These are phyloP conservation scores for Notodonta dromedarius DNA, from an alignment of 2,888 invertebrate genomes.

Conservation along the genomic window DNA sequence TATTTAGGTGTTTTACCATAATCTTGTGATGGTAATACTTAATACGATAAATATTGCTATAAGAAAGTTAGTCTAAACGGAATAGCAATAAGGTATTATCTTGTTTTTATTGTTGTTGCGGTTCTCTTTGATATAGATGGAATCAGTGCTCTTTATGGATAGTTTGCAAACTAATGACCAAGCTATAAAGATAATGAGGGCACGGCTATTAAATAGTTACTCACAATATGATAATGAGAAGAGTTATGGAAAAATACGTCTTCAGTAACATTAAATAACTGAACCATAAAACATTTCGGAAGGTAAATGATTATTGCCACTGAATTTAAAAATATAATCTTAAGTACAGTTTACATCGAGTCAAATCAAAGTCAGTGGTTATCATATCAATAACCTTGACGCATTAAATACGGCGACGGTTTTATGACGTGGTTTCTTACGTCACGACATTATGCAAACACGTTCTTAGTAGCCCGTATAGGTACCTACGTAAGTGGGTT, in stretches of 20 bases:
- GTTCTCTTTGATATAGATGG: constrained; percentile 29
- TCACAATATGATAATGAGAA: too few species aligned
- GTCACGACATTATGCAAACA: constrained; percentile 36
- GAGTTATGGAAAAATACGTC: too few species aligned
- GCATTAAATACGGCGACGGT: constrained; percentile 24
- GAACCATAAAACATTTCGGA: too few species aligned
- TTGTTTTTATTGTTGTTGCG: background rate
- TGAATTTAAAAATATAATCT: constrained; percentile 14
- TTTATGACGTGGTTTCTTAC: constrained; percentile 41
- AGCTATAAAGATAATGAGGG: constrained; percentile 31
- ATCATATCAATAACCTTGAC: constrained; percentile 48
- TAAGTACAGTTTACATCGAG: constrained; percentile 36
- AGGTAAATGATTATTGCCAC: too few species aligned
- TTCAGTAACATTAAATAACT: too few species aligned
- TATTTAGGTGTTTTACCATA: background rate
- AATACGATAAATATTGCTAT: background rate
- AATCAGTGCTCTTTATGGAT: constrained; percentile 51
- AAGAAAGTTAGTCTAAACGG: background rate
- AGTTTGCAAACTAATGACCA: constrained; percentile 20
- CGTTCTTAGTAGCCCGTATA: constrained; percentile 19
- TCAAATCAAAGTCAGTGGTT: constrained; percentile 61
- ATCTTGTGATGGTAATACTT: background rate
- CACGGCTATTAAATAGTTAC: constrained; percentile 9
- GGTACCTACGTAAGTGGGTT: constrained; percentile 12
- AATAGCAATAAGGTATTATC: background rate